Evolutionary conservation across 2,888 invertebrate species (phyloP).

Genomic region (Hirtodrosophila cameraria): DNA sequence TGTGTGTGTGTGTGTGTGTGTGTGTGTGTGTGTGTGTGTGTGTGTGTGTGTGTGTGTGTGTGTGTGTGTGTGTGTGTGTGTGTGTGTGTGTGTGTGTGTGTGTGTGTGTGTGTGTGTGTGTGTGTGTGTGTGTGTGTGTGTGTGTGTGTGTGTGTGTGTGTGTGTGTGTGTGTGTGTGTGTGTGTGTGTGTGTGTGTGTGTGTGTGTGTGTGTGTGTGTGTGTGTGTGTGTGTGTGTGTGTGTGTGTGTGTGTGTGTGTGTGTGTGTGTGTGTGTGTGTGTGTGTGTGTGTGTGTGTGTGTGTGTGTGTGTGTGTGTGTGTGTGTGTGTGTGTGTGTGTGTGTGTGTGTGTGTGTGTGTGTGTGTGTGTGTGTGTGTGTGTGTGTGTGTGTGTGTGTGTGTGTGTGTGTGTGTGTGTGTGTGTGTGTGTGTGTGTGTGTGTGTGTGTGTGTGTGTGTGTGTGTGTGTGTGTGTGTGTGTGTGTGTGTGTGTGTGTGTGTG

Average conservation of each 20-base stretch:
- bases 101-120: conserved; percentile 6
- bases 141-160: conserved; percentile 7
- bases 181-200: conserved; percentile 4
- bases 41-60: conserved; percentile 4
- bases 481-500: background rate
- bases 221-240: conserved; percentile 1
- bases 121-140: conserved; percentile 2
- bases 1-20: conserved; percentile 4
- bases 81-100: conserved; percentile 4
- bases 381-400: conserved; percentile 5
- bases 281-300: conserved; percentile 8
- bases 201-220: conserved; percentile 6
- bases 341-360: conserved; percentile 5
- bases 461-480: conserved; percentile 8
- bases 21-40: conserved; percentile 5
- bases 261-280: conserved; percentile 3
- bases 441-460: background rate
- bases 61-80: conserved; percentile 7
- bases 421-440: conserved; percentile 8
- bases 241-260: conserved; percentile 6
- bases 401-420: background rate
- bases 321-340: conserved; percentile 3
- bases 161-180: conserved; percentile 7
- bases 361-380: conserved; percentile 5
- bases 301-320: conserved; percentile 7